Percentiles rank a stretch among this genome's conserved stretches.
These are phyloP conservation scores for Amazonetta brasiliensis DNA, from an alignment of 2,797 vertebrate species.

Conservation along the genomic window DNA sequence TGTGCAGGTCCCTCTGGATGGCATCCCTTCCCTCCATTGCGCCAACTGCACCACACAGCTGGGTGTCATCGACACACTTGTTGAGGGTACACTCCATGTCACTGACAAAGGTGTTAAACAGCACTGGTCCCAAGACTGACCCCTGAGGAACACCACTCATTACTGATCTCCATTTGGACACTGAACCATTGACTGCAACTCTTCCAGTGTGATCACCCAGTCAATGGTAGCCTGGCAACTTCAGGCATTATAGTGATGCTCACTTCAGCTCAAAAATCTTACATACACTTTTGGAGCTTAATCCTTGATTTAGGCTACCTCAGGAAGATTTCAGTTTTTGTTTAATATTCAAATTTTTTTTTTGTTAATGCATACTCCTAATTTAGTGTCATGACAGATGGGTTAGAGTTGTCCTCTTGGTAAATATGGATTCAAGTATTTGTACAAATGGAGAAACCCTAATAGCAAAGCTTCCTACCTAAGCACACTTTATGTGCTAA, in stretches of 20 bases:
- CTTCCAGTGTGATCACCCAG: too few species aligned
- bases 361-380: neutral
- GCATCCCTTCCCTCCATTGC: too few species aligned
- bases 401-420: neutral
- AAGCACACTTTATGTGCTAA: neutral
- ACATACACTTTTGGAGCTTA: neutral
- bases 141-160: too few species aligned
- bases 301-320: neutral
- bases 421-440: neutral
- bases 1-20: too few species aligned
- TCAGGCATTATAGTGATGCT: neutral
- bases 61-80: too few species aligned
- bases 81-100: too few species aligned
- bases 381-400: neutral
- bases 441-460: accelerated
- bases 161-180: too few species aligned
- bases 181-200: too few species aligned
- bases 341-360: neutral
- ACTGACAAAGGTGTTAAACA: too few species aligned
- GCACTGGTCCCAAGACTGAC: too few species aligned
- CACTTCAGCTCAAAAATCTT: neutral
- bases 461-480: neutral
- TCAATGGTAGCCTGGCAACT: too few species aligned
- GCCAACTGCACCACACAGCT: too few species aligned
- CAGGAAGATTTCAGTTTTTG: neutral